These are phyloP conservation scores for Heteromurus nitidus DNA, from an alignment of 2,888 invertebrate genomes.

Conservation along the genomic window DNA sequence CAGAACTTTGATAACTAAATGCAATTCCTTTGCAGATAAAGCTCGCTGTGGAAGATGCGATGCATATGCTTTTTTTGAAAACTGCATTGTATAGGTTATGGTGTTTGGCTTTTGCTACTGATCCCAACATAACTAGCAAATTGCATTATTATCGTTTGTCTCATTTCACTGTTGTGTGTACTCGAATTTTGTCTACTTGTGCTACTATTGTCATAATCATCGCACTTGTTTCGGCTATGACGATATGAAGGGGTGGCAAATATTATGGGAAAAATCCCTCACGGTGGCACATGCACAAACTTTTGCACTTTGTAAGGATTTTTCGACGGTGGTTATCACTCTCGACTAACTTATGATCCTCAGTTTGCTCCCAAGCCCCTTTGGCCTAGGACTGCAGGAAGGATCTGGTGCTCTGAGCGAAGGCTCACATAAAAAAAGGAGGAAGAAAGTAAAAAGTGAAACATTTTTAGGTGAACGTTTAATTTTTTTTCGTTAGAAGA, in stretches of 20 bases:
- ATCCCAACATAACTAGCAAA: slow-evolving; percentile 39
- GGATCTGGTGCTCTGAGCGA: not conserved
- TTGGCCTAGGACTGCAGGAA: slow-evolving; percentile 38
- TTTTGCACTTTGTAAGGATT: slow-evolving; percentile 1
- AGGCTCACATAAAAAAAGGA: slow-evolving; percentile 18
- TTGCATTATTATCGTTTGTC: slow-evolving; percentile 32
- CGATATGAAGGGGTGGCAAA: slow-evolving; percentile 24
- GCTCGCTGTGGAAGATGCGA: not conserved
- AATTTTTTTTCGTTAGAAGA: no score
- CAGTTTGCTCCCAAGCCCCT: slow-evolving; percentile 67
- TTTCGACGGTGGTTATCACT: slow-evolving; percentile 56
- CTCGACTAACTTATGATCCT: slow-evolving; percentile 55
- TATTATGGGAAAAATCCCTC: slow-evolving; percentile 25
- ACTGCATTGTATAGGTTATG: not conserved
- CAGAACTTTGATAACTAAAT: no score
- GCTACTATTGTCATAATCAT: slow-evolving; percentile 33
- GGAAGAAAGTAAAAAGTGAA: slow-evolving; percentile 45
- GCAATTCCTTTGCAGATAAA: no score
- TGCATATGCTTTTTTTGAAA: slow-evolving; percentile 8
- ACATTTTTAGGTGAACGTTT: slow-evolving; percentile 10
- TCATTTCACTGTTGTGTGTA: slow-evolving; percentile 26
- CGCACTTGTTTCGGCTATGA: slow-evolving; percentile 7
- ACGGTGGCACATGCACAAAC: slow-evolving; percentile 40
- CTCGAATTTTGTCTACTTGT: slow-evolving; percentile 18
- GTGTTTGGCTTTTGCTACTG: slow-evolving; percentile 20